Conservation (phyloP, 2,888 invertebrate species). For the Gastracanthus pulcherrimus region DNA sequence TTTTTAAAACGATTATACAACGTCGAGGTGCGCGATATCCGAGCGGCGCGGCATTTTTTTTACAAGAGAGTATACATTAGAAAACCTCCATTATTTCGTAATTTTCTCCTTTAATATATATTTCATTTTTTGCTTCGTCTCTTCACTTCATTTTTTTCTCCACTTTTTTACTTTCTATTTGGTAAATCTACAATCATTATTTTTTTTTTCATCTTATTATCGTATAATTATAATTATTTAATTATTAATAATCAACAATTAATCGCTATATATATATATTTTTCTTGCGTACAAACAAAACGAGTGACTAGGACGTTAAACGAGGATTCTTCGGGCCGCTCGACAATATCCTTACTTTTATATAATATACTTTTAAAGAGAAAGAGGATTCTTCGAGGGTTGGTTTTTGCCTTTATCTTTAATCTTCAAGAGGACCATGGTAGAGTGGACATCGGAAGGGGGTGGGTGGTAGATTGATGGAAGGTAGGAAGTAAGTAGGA, state of each 20-base stretch:
- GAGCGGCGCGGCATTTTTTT: constrained; percentile 50
- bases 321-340: constrained; percentile 58
- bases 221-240: constrained; percentile 60
- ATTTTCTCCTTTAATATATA: constrained; percentile 41
- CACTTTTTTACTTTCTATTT: constrained; percentile 55
- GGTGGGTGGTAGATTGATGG: background rate
- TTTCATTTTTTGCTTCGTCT: constrained; percentile 45
- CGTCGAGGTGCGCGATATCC: constrained; percentile 56
- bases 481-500: background rate
- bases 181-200: constrained; percentile 57
- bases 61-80: constrained; percentile 56
- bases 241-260: constrained; percentile 62
- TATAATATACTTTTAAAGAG: constrained; percentile 35
- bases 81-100: constrained; percentile 53
- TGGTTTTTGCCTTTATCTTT: constrained; percentile 20
- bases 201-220: constrained; percentile 55
- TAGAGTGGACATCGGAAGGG: background rate
- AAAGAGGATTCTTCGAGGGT: constrained; percentile 37
- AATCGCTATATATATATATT: constrained; percentile 57
- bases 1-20: constrained; percentile 54
- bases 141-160: constrained; percentile 15
- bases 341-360: constrained; percentile 55
- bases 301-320: constrained; percentile 60
- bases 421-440: constrained; percentile 22
- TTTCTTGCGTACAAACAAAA: constrained; percentile 58